phyloP scores from a whole-genome alignment of 1,140 invertebrate species.

The Chelonus insularis region DNA sequence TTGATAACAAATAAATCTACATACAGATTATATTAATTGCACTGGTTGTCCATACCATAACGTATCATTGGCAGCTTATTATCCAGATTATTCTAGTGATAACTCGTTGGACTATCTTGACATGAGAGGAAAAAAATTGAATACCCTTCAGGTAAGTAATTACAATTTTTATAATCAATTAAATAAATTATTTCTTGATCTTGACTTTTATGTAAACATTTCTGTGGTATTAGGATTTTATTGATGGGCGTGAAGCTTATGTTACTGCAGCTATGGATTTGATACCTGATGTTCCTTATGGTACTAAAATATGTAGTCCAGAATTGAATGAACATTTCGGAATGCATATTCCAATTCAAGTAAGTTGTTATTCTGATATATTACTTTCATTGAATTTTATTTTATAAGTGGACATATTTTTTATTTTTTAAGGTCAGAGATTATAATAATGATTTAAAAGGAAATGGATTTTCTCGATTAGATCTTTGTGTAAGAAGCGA shows the following conservation, averaged over 20 bases:
- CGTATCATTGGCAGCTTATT: conserved; percentile 59
- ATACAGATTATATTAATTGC: too few relatives aligned
- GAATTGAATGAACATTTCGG: conserved; percentile 60
- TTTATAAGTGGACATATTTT: too few relatives aligned
- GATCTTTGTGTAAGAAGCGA: conserved; percentile 61
- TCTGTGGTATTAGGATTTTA: conserved; percentile 52
- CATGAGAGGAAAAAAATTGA: conserved; percentile 51
- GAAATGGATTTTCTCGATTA: conserved; percentile 50
- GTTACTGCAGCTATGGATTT: conserved; percentile 61
- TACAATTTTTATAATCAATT: conserved; percentile 7
- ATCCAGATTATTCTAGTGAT: conserved; percentile 53
- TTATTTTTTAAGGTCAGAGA: conserved; percentile 47
- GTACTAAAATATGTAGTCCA: conserved; percentile 57
- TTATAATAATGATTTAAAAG: conserved; percentile 47
- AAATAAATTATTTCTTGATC: too few relatives aligned
- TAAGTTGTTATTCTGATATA: too few relatives aligned
- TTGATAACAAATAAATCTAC: too few relatives aligned
- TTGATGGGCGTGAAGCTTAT: conserved; percentile 56
- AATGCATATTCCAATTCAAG: conserved; percentile 49
- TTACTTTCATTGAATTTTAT: too few relatives aligned
- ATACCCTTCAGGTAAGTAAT: conserved; percentile 55
- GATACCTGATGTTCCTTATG: conserved; percentile 51
- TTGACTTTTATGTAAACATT: conserved; percentile 2
- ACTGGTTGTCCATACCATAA: conserved; percentile 43
- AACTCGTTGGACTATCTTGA: conserved; percentile 53